Conservation (phyloP, 2,888 invertebrate genomes). For the Agrotis segetum region DNA sequence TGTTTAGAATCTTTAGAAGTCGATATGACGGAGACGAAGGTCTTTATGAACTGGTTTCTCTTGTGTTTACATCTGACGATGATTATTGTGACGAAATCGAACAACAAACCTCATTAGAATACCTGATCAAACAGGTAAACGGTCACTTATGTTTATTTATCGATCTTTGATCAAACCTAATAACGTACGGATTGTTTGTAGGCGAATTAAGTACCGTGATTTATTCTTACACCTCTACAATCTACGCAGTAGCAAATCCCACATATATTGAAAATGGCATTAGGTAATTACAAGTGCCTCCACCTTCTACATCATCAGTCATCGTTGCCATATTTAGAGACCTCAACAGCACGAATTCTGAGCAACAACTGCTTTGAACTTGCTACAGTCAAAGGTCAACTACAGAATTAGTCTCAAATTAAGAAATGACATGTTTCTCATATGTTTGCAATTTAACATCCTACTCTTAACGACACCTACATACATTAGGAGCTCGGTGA, state of each 20-base stretch:
- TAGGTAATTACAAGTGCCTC: not conserved
- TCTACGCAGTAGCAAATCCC: constrained; percentile 7
- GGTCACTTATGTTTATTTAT: constrained; percentile 22
- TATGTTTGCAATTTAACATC: constrained; percentile 43
- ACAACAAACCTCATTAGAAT: constrained; percentile 70
- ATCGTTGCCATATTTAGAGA: not conserved
- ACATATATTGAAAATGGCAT: constrained; percentile 2
- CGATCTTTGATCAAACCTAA: constrained; percentile 26
- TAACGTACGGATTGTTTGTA: not conserved
- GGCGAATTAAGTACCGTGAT: not conserved
- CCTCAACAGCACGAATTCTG: not conserved
- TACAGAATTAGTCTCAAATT: not conserved
- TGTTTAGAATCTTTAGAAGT: constrained; percentile 49
- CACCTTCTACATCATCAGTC: not conserved
- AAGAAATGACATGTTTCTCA: constrained; percentile 8
- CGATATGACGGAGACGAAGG: constrained; percentile 46
- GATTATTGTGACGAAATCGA: constrained; percentile 51
- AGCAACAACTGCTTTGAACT: constrained; percentile 6
- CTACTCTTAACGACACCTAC: constrained; percentile 58
- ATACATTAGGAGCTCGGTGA: constrained; percentile 18
- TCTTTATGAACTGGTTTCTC: constrained; percentile 64
- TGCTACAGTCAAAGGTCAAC: constrained; percentile 17
- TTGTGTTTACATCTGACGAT: constrained; percentile 57
- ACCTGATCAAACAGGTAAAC: constrained; percentile 60
- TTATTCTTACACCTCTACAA: not conserved